Base-by-base conservation (phyloP, 2,888 invertebrate species). In the Tholera decimalis region DNA sequence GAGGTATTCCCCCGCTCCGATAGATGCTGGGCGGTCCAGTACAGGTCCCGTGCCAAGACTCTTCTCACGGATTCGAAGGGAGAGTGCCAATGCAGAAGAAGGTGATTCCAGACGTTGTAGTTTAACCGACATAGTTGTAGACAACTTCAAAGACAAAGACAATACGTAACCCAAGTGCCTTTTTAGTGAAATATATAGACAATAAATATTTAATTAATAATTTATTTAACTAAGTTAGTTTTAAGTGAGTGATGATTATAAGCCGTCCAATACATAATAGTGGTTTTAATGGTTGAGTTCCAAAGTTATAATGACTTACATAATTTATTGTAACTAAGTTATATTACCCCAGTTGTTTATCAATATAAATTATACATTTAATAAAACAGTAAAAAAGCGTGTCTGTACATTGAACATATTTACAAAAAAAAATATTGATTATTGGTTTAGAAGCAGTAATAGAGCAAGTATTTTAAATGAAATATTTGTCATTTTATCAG, bases 81-180 rank as follows among this genome's bases (percentile, higher is more conserved):
- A 95, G 59, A 94, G 91, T 77, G 78, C 82, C 77, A 68, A 88
- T 57, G 85, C 84, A 66, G 93, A 93, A 70, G 92, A 91, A 54
- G 85, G 82, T 62, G 87, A 85, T 80, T 92, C 92, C 3, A 90
- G 96, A 79, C 90, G 95, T 54, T 89, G 90, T 59, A 96, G 96
- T 84, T 85, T 96, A 73, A 96, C 94, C 46, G 96, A 96, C 79
- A 85, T 96, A 83, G 94, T 94, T 73, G 93, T 96, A 86, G 96
- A 96, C 68, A 95, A 89, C 83, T 90, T 92, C 79, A 94, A 93
- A 90, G 93, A 95, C 86, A 92, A 93, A 79, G 81, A 82, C 65
- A 83, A 82, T 70, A 93, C 94, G 89, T 95, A 92, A 89, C 82
- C 65, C 70, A 69, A 74, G 87, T 91, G 90, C 88, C 87, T 89